A percentile compares a stretch with the other conserved stretches of the same genome.
phyloP scores from a whole-genome alignment of 2,888 invertebrate genomes.

The Pogonocherus hispidulus region DNA sequence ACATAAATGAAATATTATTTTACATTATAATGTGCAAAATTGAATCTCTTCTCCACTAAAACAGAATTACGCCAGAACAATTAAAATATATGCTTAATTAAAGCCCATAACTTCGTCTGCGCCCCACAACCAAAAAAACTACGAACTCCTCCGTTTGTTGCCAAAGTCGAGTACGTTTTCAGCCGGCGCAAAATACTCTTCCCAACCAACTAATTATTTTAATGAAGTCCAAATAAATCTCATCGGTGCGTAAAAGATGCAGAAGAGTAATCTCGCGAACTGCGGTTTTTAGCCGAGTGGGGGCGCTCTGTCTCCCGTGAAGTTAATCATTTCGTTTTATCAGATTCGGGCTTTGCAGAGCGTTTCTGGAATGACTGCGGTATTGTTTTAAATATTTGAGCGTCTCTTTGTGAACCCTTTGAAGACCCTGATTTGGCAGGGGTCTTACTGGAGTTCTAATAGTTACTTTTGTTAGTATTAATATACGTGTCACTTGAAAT shows the following conservation, averaged over 20 bases:
- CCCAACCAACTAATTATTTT: conserved; percentile 31
- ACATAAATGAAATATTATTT: no score
- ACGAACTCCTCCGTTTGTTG: not conserved
- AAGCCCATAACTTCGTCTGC: not conserved
- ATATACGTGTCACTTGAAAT: no score
- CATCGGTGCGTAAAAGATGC: conserved; percentile 33
- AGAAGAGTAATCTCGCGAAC: conserved; percentile 23
- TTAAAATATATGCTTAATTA: not conserved
- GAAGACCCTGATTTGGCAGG: not conserved
- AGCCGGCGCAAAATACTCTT: conserved; percentile 14
- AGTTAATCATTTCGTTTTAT: conserved; percentile 34
- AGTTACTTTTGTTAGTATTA: no score
- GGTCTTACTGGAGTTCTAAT: not conserved
- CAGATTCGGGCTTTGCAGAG: conserved; percentile 8
- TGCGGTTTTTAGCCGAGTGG: conserved; percentile 20
- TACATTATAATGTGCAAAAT: no score
- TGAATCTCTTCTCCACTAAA: not conserved
- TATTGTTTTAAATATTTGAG: conserved; percentile 33
- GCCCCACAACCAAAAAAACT: not conserved
- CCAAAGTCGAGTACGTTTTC: not conserved
- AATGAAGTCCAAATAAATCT: conserved; percentile 37
- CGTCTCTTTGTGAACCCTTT: not conserved
- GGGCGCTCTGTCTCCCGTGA: conserved; percentile 27
- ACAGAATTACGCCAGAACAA: not conserved
- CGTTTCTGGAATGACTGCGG: conserved; percentile 25